Percentiles rank a stretch among this genome's conserved stretches.
Conservation (phyloP, 30 jellyfish, hydroid and myxozoan species). For the Nemopilema nomurai region DNA sequence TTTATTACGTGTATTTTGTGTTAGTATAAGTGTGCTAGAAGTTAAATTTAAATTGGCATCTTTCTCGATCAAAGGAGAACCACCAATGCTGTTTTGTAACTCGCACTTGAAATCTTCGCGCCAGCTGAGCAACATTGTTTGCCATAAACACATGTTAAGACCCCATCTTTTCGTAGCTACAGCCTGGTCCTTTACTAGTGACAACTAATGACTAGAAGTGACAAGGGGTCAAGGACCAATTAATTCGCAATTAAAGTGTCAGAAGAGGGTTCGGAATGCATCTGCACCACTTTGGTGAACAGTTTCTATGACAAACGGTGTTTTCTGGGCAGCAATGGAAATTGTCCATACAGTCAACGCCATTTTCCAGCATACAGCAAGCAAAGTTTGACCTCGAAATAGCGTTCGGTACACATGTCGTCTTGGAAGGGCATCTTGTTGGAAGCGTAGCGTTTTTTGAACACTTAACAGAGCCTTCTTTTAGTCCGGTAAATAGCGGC, state of each 20-base stretch:
- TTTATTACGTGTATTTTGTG: no score
- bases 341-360: conserved; percentile 87
- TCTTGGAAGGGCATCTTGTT: conserved; percentile 79
- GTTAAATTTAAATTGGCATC: no score
- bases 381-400: conserved; percentile 84
- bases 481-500: conserved; percentile 41
- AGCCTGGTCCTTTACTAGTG: no score
- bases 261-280: conserved; percentile 20
- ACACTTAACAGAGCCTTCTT: conserved; percentile 43
- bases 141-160: no score
- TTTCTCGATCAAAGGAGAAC: no score
- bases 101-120: no score
- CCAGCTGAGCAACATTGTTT: no score
- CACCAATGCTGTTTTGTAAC: no score
- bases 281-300: conserved; percentile 71
- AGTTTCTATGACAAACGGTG: conserved; percentile 77
- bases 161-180: no score
- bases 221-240: neutral
- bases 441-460: conserved; percentile 69
- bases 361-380: conserved; percentile 77
- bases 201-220: no score
- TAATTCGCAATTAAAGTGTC: no score
- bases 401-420: conserved; percentile 68
- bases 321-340: conserved; percentile 96
- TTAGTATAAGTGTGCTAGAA: no score